These are phyloP conservation scores for Hydra vulgaris DNA, from an alignment of 30 jellyfish, hydroid and myxozoan genomes.

Conservation along the genomic window DNA sequence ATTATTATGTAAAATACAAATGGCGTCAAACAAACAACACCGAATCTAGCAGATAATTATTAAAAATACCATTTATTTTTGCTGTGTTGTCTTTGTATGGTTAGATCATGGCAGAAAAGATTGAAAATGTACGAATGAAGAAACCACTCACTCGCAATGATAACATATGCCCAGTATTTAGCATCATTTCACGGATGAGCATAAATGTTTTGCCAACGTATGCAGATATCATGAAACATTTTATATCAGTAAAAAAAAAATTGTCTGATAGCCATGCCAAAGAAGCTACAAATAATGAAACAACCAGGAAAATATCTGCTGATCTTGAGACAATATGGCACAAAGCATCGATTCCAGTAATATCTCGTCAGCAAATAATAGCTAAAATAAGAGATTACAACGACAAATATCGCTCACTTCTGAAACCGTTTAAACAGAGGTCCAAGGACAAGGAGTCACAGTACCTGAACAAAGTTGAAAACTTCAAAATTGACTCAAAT, in stretches of 20 bases:
- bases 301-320: not conserved
- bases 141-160: not conserved
- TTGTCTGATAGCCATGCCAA: not conserved
- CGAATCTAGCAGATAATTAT: too few species aligned
- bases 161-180: not conserved
- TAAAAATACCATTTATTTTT: too few species aligned
- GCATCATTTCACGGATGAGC: not conserved
- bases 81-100: too few species aligned
- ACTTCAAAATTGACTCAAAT: not conserved
- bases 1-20: too few species aligned
- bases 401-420: not conserved
- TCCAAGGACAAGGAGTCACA: not conserved
- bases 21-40: too few species aligned
- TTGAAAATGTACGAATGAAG: too few species aligned
- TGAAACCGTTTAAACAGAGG: not conserved
- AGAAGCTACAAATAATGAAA: not conserved
- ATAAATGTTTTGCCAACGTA: not conserved
- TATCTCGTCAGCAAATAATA: not conserved
- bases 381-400: not conserved
- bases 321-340: not conserved
- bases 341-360: not conserved
- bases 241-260: not conserved
- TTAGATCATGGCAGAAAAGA: too few species aligned
- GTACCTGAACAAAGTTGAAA: not conserved
- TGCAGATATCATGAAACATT: not conserved